A percentile compares a stretch with the other conserved stretches of the same genome.
phyloP scores from a whole-genome alignment of 2,113 vertebrate genomes.

The Nothoprocta pentlandii region DNA sequence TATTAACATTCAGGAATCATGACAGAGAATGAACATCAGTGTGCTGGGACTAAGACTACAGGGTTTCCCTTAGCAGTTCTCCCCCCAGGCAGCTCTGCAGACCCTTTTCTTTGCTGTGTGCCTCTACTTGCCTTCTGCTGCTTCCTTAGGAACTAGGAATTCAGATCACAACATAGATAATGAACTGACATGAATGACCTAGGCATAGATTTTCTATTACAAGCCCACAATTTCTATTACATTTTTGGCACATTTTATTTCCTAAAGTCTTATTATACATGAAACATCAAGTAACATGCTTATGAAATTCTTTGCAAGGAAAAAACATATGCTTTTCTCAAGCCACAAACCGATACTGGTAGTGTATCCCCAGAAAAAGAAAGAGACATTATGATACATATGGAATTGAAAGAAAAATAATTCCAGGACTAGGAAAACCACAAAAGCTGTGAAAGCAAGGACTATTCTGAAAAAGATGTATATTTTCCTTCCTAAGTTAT shows the following conservation, averaged over 20 bases:
- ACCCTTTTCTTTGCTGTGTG: neutral
- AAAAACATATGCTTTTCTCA: conserved; percentile 31
- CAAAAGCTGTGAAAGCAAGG: neutral
- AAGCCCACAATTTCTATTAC: neutral
- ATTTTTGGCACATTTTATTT: conserved; percentile 28
- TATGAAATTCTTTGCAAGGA: conserved; percentile 25
- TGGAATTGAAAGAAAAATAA: neutral
- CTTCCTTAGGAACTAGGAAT: conserved; percentile 22
- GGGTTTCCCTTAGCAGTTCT: neutral
- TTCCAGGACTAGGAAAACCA: neutral
- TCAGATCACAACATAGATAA: neutral
- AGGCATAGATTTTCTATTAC: neutral
- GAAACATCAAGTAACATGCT: conserved; percentile 42
- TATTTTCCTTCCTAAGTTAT: neutral
- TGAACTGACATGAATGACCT: neutral
- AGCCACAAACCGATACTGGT: neutral
- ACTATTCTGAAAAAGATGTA: neutral
- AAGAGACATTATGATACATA: neutral
- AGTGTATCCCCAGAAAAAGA: neutral
- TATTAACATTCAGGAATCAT: neutral
- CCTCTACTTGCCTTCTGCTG: neutral
- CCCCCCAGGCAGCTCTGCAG: neutral
- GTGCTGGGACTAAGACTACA: neutral
- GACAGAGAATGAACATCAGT: neutral
- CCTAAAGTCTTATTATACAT: neutral